Evolutionary conservation across 2,797 vertebrate genomes (phyloP).

Genomic region (Fratercula arctica): DNA sequence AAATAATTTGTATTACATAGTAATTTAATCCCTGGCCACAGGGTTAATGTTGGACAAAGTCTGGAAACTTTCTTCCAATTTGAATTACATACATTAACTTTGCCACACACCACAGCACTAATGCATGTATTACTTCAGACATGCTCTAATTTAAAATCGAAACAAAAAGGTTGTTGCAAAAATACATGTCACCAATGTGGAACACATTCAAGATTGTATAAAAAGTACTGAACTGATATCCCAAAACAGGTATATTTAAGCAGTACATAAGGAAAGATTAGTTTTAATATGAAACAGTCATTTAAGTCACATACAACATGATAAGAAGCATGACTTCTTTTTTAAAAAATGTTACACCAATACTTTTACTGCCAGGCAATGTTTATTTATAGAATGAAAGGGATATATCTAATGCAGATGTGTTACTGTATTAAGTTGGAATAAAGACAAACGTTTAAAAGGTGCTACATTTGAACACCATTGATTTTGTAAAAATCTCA

Average conservation of each 20-base stretch:
- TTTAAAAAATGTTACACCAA: slow-evolving; percentile 65
- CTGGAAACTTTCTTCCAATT: slow-evolving; percentile 80
- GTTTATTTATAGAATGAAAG: slow-evolving; percentile 68
- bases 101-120: slow-evolving; percentile 78
- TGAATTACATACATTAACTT: slow-evolving; percentile 82
- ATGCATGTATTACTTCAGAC: slow-evolving; percentile 78
- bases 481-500: slow-evolving; percentile 55
- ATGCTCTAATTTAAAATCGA: slow-evolving; percentile 74
- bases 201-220: slow-evolving; percentile 80
- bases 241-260: slow-evolving; percentile 81
- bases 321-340: slow-evolving; percentile 75
- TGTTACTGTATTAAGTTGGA: slow-evolving; percentile 24
- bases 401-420: slow-evolving; percentile 39
- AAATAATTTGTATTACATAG: slow-evolving; percentile 81
- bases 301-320: slow-evolving; percentile 81
- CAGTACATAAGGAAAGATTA: slow-evolving; percentile 79
- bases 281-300: slow-evolving; percentile 84
- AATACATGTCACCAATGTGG: slow-evolving; percentile 85
- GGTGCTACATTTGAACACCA: slow-evolving; percentile 53
- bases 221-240: slow-evolving; percentile 82
- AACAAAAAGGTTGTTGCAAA: slow-evolving; percentile 76
- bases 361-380: slow-evolving; percentile 75
- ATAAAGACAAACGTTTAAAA: slow-evolving; percentile 44
- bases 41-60: slow-evolving; percentile 79
- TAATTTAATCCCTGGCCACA: slow-evolving; percentile 79